Base-by-base conservation (phyloP, 2,113 vertebrate species). In the Nyctibius bracteatus region DNA sequence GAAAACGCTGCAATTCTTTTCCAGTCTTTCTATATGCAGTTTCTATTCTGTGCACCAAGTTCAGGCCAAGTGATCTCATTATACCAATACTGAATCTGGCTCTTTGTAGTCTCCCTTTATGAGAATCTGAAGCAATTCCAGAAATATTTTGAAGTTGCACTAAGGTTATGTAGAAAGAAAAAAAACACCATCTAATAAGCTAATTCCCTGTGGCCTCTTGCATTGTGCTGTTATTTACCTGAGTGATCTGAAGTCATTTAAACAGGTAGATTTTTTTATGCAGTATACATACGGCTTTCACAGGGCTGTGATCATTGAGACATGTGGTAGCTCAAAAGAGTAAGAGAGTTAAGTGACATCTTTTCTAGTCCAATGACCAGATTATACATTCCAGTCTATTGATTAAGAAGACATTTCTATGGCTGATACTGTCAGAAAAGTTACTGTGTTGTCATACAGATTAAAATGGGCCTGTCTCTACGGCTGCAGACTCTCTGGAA, bases 51-150 rank as follows among this genome's bases (percentile, higher is more conserved):
- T 61, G 39, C 30, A 59, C 30, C 47, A 33, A 54, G 41, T 72
- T 79, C 88, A 89, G 54, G 77, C 86, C 92, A 92, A 92, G 83
- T 58, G 86, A 81, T 88, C 83, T 94, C 83, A 91, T 83, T 83
- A 63, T 57, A 61, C 78, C 84, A 91, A 12, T 43, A 58, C 49
- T 89, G 86, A 89, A 68, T 79, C 86, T 80, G 86, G 61, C 88
- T 84, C 86, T 91, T 68, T 87, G 80, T 79, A 90, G 57, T 37
- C 46, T 92, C 73, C 31, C 10, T 92, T 85, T 84, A 66, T 25
- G 31, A 91, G 37, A 24, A 12, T 30, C 70, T 96, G 88, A 94
- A 95, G 51, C 37, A 72, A 92, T 91, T 92, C 83, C 65, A 89
- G 88, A 95, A 91, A 79, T 81, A 84, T 87, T 95, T 79, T 86